Evolutionary conservation across 2,113 vertebrate species (phyloP), one percentile per base, ranked within the genome.

Genomic region (Prolemur simus): DNA sequence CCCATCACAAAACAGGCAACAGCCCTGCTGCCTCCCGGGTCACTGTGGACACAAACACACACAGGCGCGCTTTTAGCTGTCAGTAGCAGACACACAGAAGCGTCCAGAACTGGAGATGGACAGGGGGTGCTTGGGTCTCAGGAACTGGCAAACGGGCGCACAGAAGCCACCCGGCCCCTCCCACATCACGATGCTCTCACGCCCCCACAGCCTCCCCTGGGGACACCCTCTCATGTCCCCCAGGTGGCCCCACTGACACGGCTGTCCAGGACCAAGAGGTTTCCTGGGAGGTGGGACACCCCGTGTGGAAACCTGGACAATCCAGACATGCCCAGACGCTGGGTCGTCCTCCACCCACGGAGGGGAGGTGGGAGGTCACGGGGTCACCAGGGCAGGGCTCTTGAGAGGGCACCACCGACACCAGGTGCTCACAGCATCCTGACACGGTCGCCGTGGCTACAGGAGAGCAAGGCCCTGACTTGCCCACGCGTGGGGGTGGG

Each of bases 161-260:
- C 3, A 10, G 69, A 25, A 37, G 63, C 52, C 52, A 25, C 23
- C 11, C 69, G 0, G 81, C 29, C 60, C n/a, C 74, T 15, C n/a
- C 25, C n/a, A 39, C 49, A 8, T 21, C 37, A 25, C 17, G 17
- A 20, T 37, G 17, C 29, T 13, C 39, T 42, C 71, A 54, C 10
- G n/a, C 5, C 56, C 42, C 42, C 20, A 63, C 9, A 47, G 87
- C 25, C 52, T 68, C 42, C 27, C 71, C 39, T 47, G 49, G 49
- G 10, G 42, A 25, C 4, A 1, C n/a, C 80, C 39, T 69, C 14
- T 54, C 39, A 8, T 0, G 4, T 8, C 12, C 3, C 37, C 8
- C 47, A n/a, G 66, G 11, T 15, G 69, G 25, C 42, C 49, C 32
- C 60, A 42, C 6, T 1, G 0, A 42, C 63, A 34, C 7, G 13